phyloP scores from a whole-genome alignment of 2,888 invertebrate species.

The Drosophila gaucha region DNA sequence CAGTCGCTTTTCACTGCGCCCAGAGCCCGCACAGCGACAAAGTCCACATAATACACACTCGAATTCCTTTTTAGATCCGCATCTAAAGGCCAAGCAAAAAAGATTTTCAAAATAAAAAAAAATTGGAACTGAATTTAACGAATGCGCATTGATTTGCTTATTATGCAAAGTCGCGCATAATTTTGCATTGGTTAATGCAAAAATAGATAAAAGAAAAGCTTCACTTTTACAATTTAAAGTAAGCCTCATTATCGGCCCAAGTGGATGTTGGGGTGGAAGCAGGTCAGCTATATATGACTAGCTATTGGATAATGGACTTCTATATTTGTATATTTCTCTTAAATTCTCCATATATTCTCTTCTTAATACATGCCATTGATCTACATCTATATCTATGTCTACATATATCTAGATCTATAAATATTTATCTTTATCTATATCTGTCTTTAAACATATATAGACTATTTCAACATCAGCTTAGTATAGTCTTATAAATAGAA shows the following conservation, averaged over 20 bases:
- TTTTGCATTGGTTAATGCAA: slow-evolving; percentile 34
- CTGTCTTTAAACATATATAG: background rate
- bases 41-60: slow-evolving; percentile 21
- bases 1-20: slow-evolving; percentile 40
- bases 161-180: slow-evolving; percentile 51
- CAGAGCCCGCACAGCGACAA: slow-evolving; percentile 1
- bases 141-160: slow-evolving; percentile 46
- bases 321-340: no score
- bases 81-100: slow-evolving; percentile 11
- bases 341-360: no score
- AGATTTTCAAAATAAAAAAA: background rate
- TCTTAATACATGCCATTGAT: no score
- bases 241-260: background rate
- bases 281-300: no score
- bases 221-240: background rate
- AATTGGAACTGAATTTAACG: slow-evolving; percentile 16
- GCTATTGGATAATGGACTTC: no score
- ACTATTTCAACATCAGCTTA: background rate
- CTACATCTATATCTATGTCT: background rate
- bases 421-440: background rate
- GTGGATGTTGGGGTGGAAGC: no score
- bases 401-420: background rate
- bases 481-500: no score
- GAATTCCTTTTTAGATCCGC: slow-evolving; percentile 31
- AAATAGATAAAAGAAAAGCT: background rate